Percentiles rank a stretch among this genome's conserved stretches.
Evolutionary conservation across 2,113 vertebrate species (phyloP).

Genomic region (Perca schrenkii): DNA sequence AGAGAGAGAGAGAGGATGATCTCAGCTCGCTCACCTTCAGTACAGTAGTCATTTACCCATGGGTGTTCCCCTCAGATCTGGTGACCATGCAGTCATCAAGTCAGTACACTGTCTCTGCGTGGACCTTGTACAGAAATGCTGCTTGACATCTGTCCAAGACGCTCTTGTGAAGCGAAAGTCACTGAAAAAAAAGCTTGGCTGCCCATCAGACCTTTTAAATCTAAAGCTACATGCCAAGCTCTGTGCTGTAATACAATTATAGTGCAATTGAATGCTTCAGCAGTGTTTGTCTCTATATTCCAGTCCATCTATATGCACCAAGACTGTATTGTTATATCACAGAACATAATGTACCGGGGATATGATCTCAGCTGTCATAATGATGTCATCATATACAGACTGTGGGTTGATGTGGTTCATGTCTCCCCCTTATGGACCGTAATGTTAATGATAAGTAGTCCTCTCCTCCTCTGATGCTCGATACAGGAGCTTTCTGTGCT

Average conservation of each 20-base stretch:
- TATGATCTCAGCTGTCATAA: conserved; percentile 49
- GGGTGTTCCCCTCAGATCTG: conserved; percentile 34
- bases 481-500: background rate
- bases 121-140: conserved; percentile 27
- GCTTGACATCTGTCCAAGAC: conserved; percentile 46
- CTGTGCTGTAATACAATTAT: conserved; percentile 44
- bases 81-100: conserved; percentile 56
- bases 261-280: conserved; percentile 50
- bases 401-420: conserved; percentile 44
- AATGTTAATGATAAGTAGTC: conserved; percentile 39
- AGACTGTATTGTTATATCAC: conserved; percentile 17
- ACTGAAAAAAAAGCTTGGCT: conserved; percentile 21
- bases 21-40: conserved; percentile 38
- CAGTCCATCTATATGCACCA: conserved; percentile 20
- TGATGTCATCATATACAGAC: conserved; percentile 60
- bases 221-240: conserved; percentile 34
- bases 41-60: conserved; percentile 28
- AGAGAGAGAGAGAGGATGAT: conserved; percentile 18
- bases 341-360: conserved; percentile 48
- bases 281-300: conserved; percentile 27
- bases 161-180: conserved; percentile 17
- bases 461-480: conserved; percentile 37
- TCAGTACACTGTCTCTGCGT: conserved; percentile 22
- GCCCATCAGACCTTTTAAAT: conserved; percentile 43
- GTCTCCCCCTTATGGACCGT: conserved; percentile 63